Evolutionary conservation across 2,113 vertebrate species (phyloP), one percentile per base, ranked within the genome.

Genomic region (Solea solea): DNA sequence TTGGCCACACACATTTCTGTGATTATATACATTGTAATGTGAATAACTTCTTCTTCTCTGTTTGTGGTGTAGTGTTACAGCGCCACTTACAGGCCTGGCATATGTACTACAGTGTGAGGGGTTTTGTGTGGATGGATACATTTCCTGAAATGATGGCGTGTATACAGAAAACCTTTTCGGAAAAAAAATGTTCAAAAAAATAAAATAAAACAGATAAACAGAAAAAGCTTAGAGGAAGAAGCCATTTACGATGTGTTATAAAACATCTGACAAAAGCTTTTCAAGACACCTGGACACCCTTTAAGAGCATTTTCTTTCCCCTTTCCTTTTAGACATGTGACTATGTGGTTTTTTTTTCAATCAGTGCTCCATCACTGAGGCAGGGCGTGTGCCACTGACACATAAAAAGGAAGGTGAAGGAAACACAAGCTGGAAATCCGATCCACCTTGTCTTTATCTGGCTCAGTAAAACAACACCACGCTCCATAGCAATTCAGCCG

Each of bases 381-480:
- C 86, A 80, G 87, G 74, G 82, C 84, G 83, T 88, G 88, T 87
- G 88, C 76, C 83, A 41, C 78, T 86, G 87, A 86, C 89, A 83
- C 83, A 74, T 85, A 74, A 82, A 90, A 90, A 93, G 82, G 64
- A 89, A 89, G 92, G 91, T 86, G 14, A 92, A 92, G 88, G 90
- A 94, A 94, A 94, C 90, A 86, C 90, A 74, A 95, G 81, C 90
- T 81, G 88, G 95, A 92, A 96, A 95, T 90, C 90, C 89, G 93
- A 95, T 95, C 93, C 94, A 83, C 91, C 93, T 91, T 94, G 40
- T 95, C 94, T 95, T 94, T 86, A 70, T 74, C 5, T 28, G 78
- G 86, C 83, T 85, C 76, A 82, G 93, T 95, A 95, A 95, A 84
- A 91, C 78, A 88, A 94, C 81, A 91, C 91, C 41, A 40, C 80